phyloP scores from a whole-genome alignment of 2,797 vertebrate genomes.

The Numenius phaeopus region DNA sequence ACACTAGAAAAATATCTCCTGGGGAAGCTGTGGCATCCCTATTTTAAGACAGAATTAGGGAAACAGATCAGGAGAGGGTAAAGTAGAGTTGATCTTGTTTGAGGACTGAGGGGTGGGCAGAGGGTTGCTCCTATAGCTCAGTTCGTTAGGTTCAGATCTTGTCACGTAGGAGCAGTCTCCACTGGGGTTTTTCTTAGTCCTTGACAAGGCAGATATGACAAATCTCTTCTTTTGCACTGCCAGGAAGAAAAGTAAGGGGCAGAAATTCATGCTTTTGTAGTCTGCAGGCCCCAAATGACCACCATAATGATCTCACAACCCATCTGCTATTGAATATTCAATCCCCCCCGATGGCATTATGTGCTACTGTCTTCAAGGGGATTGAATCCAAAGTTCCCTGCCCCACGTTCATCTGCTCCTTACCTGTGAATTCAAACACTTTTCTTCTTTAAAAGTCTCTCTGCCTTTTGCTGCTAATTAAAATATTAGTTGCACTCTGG shows the following conservation, averaged over 20 bases:
- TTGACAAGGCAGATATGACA: neutral
- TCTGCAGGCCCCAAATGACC: neutral
- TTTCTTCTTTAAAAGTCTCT: slow-evolving; percentile 9
- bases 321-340: neutral
- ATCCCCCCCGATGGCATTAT: neutral
- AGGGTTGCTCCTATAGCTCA: neutral
- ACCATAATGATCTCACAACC: neutral
- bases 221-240: neutral
- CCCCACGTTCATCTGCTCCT: neutral
- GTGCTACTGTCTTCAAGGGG: neutral
- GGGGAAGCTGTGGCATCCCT: neutral
- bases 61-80: neutral
- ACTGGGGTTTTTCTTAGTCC: neutral
- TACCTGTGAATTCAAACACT: slow-evolving; percentile 6
- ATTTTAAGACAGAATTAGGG: neutral
- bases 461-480: slow-evolving; percentile 52
- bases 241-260: neutral
- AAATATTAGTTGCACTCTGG: slow-evolving; percentile 27
- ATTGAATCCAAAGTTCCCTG: neutral
- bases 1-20: neutral
- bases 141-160: neutral
- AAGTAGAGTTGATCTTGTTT: neutral
- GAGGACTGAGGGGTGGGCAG: neutral
- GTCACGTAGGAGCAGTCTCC: neutral
- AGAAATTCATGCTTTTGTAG: neutral